These are phyloP conservation scores for Heliconius hewitsoni DNA, from an alignment of 1,140 invertebrate species.

Conservation along the genomic window DNA sequence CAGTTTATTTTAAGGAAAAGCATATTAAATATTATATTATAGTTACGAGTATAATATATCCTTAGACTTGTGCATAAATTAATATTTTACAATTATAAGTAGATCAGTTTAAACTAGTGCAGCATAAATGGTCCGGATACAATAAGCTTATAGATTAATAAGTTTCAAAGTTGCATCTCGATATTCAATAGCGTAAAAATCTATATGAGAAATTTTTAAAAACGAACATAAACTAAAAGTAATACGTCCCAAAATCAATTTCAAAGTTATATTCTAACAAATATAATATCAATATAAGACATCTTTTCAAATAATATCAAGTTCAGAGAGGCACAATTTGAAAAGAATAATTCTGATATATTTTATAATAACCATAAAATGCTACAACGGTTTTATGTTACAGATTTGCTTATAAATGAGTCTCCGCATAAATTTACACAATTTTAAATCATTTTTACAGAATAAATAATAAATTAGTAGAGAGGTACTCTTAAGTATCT, in stretches of 20 bases:
- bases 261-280: neutral
- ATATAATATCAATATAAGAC: neutral
- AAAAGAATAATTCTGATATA: neutral
- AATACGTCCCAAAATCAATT: too few relatives aligned
- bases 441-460: neutral
- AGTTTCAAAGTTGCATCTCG: too few relatives aligned
- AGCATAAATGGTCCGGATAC: too few relatives aligned
- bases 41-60: too few relatives aligned
- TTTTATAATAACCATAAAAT: neutral
- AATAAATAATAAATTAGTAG: slow-evolving; percentile 24
- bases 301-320: neutral
- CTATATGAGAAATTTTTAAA: too few relatives aligned
- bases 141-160: too few relatives aligned
- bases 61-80: too few relatives aligned
- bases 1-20: neutral
- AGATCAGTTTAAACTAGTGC: too few relatives aligned
- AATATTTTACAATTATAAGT: too few relatives aligned
- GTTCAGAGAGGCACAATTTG: neutral
- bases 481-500: neutral
- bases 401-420: neutral
- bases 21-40: too few relatives aligned
- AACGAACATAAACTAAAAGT: too few relatives aligned
- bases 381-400: neutral
- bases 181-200: too few relatives aligned
- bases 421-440: neutral